phyloP scores from a whole-genome alignment of 2,797 vertebrate species.

The Spea hammondii region DNA sequence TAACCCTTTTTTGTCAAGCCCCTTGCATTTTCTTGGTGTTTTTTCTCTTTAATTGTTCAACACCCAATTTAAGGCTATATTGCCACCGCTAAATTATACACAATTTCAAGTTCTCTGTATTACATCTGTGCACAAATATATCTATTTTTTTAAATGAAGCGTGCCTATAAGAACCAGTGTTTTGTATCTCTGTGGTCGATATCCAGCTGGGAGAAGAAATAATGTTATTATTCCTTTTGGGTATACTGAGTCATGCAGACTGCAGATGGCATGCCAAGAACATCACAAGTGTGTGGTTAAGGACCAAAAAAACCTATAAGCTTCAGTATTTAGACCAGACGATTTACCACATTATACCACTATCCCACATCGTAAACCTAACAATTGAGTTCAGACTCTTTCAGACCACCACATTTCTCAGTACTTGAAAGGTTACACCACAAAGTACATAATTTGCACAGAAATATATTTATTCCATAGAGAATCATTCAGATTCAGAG shows the following conservation, averaged over 20 bases:
- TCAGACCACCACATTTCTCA: neutral
- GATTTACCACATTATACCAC: slow-evolving; percentile 17
- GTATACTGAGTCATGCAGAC: slow-evolving; percentile 25
- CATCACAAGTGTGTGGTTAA: slow-evolving; percentile 12
- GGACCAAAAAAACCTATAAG: slow-evolving; percentile 20
- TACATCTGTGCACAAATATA: too few species aligned
- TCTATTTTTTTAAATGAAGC: too few species aligned
- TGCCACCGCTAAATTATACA: too few species aligned
- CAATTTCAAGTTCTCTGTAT: too few species aligned
- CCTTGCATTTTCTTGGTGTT: too few species aligned
- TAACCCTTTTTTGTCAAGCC: too few species aligned
- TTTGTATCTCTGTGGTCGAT: neutral
- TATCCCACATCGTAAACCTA: neutral
- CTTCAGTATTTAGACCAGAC: slow-evolving; percentile 10
- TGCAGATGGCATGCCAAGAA: slow-evolving; percentile 13
- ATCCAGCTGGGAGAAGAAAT: neutral
- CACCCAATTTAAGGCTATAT: too few species aligned
- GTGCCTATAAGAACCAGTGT: neutral
- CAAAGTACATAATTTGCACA: neutral
- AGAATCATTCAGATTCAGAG: neutral
- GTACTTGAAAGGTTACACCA: slow-evolving; percentile 7
- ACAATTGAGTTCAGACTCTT: neutral
- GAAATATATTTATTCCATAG: neutral
- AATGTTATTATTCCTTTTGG: slow-evolving; percentile 2
- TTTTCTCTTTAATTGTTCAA: too few species aligned